A percentile compares a stretch with the other conserved stretches of the same genome.
Conservation (phyloP, 1,140 invertebrate genomes). For the Helicorthomorpha holstii region DNA sequence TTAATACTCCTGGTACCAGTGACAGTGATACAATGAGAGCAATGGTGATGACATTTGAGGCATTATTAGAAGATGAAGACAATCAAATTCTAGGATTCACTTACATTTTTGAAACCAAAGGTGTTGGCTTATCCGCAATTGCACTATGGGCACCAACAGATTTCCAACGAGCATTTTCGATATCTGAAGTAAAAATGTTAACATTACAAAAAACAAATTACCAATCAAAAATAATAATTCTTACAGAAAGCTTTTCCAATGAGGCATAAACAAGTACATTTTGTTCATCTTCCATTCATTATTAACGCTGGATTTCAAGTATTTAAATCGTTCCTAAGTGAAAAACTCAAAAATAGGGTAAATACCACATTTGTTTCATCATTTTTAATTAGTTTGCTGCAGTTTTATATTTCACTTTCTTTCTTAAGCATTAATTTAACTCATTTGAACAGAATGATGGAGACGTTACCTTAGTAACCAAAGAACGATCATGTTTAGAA, state of each 20-base stretch:
- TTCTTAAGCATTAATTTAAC: conserved; percentile 2
- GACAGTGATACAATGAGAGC: conserved; percentile 55
- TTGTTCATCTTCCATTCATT: conserved; percentile 58
- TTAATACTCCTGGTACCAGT: conserved; percentile 57
- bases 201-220: too few species aligned
- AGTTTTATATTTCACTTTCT: too few species aligned
- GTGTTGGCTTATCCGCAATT: conserved; percentile 60
- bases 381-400: too few species aligned
- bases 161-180: conserved; percentile 42
- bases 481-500: not conserved
- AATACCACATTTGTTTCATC: conserved; percentile 18
- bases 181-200: conserved; percentile 34
- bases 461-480: not conserved
- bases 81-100: conserved; percentile 59
- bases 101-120: conserved; percentile 66
- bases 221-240: too few species aligned
- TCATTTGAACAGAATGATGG: not conserved
- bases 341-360: conserved; percentile 61
- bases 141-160: conserved; percentile 62
- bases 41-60: conserved; percentile 55
- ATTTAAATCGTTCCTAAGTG: conserved; percentile 52
- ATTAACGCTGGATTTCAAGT: conserved; percentile 62
- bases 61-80: conserved; percentile 57
- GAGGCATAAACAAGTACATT: conserved; percentile 66
- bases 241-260: conserved; percentile 67